Conservation (phyloP, 2,797 vertebrate genomes). For the Pogoniulus pusillus region DNA sequence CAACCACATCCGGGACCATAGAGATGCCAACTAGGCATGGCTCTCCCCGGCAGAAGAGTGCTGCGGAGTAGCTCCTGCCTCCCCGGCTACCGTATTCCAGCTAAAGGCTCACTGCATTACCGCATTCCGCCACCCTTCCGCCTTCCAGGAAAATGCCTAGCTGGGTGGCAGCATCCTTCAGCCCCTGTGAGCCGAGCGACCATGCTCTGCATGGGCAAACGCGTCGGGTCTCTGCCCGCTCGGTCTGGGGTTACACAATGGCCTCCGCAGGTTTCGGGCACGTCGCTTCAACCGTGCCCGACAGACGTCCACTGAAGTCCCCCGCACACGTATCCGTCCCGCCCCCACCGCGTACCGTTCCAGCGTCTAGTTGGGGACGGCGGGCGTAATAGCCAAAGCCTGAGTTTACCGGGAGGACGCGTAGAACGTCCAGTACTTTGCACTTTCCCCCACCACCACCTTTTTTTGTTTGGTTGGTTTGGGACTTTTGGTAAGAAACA, state of each 20-base stretch:
- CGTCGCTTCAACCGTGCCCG: not conserved
- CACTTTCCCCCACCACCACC: too few relatives aligned
- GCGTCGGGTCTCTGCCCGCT: not conserved
- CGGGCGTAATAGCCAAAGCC: too few relatives aligned
- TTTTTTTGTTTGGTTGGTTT: too few relatives aligned
- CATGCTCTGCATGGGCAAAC: not conserved
- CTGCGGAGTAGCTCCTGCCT: not conserved
- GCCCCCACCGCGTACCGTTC: too few relatives aligned
- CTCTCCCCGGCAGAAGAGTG: not conserved
- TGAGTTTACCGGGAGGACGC: too few relatives aligned
- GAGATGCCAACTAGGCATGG: not conserved
- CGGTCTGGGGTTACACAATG: fast-evolving
- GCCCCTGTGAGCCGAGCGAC: too few relatives aligned
- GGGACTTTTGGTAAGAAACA: too few relatives aligned
- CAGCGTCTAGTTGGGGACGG: not conserved
- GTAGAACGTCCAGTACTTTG: not conserved
- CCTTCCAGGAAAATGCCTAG: fast-evolving
- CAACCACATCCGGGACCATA: conserved; percentile 28
- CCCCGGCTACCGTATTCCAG: not conserved
- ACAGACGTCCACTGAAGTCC: too few relatives aligned
- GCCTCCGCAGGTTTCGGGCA: too few relatives aligned
- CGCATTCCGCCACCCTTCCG: not conserved
- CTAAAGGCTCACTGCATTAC: fast-evolving
- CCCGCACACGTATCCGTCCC: too few relatives aligned
- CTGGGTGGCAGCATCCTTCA: not conserved